Evolutionary conservation across 2,888 invertebrate species (phyloP), one percentile per base, ranked within the genome.

Genomic region (Neoaliturus tenellus): DNA sequence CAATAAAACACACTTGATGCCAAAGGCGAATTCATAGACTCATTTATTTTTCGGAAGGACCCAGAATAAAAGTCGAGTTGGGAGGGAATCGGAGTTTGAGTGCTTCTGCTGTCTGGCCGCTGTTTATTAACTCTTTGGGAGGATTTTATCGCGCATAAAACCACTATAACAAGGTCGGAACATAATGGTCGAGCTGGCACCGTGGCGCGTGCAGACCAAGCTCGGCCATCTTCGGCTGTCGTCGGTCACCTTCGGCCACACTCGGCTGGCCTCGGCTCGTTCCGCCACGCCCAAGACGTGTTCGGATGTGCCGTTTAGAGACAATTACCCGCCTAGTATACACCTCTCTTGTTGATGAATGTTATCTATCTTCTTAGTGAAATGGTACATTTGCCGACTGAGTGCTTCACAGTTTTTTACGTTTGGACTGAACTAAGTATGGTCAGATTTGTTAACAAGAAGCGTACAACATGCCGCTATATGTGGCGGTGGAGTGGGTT

Each of bases 81-180:
- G 14, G 41, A 20, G 33, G 4, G 20, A 20, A 17, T 75, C 44
- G 31, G 48, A 48, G 39, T 75, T 25, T 41, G 75, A 75, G 75
- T 14, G 75, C 44, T 48, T 75, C 75, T 73, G 71, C 41, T n/a
- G 69, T 39, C 39, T 35, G 28, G 39, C 20, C 69, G 25, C 28
- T 31, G 62, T 75, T 75, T 75, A 75, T 75, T 75, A 48, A 35
- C 75, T 35, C 75, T 75, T 28, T 28, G 44, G 44, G 3, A n/a
- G 75, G 44, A 28, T 41, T 75, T 75, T 75, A 75, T 75, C 44
- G 41, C 39, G 75, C 44, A 75, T 75, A 75, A 75, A 41, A 75
- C 35, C 41, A 44, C 39, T 75, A 44, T 75, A 75, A 75, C 75
- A 41, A 41, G 75, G 39, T 44, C 17, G 41, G 75, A 75, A 75